phyloP scores from a whole-genome alignment of 2,797 vertebrate species.

The Salarias fasciatus region DNA sequence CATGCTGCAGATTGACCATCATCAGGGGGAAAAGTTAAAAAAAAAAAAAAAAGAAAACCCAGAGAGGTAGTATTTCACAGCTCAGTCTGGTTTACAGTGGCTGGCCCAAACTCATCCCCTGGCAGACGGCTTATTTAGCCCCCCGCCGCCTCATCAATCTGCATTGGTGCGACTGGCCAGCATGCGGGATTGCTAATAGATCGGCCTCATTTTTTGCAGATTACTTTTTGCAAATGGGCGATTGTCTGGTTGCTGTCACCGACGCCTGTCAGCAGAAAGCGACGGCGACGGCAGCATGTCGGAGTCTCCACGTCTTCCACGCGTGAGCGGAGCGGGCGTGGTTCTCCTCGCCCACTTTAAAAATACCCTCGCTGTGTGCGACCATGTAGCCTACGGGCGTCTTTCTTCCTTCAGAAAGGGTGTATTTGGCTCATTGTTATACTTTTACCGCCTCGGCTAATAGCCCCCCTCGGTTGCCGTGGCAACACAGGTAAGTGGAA shows the following conservation, averaged over 20 bases:
- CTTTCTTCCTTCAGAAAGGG: slow-evolving; percentile 37
- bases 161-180: slow-evolving; percentile 59
- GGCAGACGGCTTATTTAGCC: slow-evolving; percentile 57
- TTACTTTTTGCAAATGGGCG: slow-evolving; percentile 34
- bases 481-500: slow-evolving; percentile 83
- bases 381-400: slow-evolving; percentile 8
- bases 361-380: slow-evolving; percentile 35
- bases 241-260: slow-evolving; percentile 27
- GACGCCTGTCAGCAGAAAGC: slow-evolving; percentile 18
- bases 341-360: not conserved
- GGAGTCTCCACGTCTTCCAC: not conserved
- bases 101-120: slow-evolving; percentile 7
- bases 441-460: slow-evolving; percentile 67
- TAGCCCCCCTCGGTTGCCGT: slow-evolving; percentile 76
- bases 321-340: not conserved
- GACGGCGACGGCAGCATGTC: slow-evolving; percentile 11
- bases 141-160: slow-evolving; percentile 70
- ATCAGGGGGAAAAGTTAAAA: not conserved
- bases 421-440: slow-evolving; percentile 68
- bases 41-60: not conserved
- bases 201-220: slow-evolving; percentile 33
- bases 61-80: slow-evolving; percentile 43
- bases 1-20: slow-evolving; percentile 33
- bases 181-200: slow-evolving; percentile 46
- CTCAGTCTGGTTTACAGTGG: slow-evolving; percentile 15